Base-by-base conservation (phyloP, 1,140 invertebrate genomes). In the Hylaeus anthracinus region DNA sequence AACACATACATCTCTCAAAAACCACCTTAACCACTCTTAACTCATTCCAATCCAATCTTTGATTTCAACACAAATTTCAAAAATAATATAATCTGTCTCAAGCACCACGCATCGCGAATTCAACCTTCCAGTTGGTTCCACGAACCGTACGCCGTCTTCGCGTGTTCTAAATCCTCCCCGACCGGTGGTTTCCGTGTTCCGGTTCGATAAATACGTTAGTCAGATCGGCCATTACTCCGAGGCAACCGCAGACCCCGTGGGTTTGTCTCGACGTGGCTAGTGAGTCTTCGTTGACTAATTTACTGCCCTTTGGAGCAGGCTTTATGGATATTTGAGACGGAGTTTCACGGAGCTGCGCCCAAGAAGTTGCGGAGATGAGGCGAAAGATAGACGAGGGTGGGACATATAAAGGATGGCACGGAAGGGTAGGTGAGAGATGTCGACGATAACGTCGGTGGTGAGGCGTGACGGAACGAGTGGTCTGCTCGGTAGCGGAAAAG, bases 251-350 rank as follows among this genome's bases (percentile, higher is more conserved):
- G 0, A 26, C 41, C 26, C 15, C 39, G 51, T 26, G 14, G 6
- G n/a, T 55, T 51, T 14, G 15, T 45, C 5, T 61, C 26, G 26
- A 5, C 61, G 41, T 5, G 6, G 37, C 43, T 14, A 58, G 39
- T 3, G 10, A 64, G 12, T 8, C 14, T 56, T 79, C 14, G n/a
- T 64, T 45, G 64, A 63, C 65, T 81, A 81, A 81, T 81, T 81
- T 75, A 75, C n/a, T 69, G 75, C 43, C 53, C 51, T 65, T 48
- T 65, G 26, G n/a, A 14, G 14, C 15, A 43, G 51, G 43, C 39
- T 75, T 75, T 61, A 65, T 41, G 55, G 71, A 64, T 66, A 80
- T 80, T 79, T 79, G 8, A 72, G 15, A 41, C 14, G 2, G 48
- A 9, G 39, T 26, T 39, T 12, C 8, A 10, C 37, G n/a, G 43